phyloP scores from a whole-genome alignment of 2,888 invertebrate genomes.

The Iphiclides podalirius region DNA sequence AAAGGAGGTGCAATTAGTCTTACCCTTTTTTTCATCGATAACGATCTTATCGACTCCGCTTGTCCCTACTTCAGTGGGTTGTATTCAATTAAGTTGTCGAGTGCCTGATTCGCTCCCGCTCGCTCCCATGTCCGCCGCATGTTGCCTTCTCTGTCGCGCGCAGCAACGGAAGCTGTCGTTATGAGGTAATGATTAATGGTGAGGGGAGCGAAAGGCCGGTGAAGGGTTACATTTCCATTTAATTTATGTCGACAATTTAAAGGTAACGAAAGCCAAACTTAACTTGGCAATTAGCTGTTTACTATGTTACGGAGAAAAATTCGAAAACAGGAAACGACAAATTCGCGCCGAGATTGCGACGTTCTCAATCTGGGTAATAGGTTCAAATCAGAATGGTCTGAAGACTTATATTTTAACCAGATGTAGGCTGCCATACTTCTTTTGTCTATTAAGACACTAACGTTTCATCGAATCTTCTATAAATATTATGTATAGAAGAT shows the following conservation, averaged over 20 bases:
- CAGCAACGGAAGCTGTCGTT: conserved; percentile 65
- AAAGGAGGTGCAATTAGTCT: conserved; percentile 15
- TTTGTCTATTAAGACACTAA: too few species aligned
- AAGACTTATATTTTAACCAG: too few species aligned
- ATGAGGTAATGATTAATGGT: conserved; percentile 65
- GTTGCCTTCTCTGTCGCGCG: conserved; percentile 39
- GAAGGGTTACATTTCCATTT: conserved; percentile 34
- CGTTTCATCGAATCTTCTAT: too few species aligned
- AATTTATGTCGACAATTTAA: conserved; percentile 28
- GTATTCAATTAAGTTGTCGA: conserved; percentile 72
- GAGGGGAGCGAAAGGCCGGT: conserved; percentile 42
- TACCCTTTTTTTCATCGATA: conserved; percentile 29
- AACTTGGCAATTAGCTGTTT: background rate
- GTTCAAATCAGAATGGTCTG: too few species aligned
- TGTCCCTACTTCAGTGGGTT: conserved; percentile 44
- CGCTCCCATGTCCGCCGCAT: conserved; percentile 24
- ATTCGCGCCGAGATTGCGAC: too few species aligned
- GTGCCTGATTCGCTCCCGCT: conserved; percentile 39
- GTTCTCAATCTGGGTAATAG: too few species aligned
- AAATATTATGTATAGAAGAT: too few species aligned
- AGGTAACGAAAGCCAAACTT: conserved; percentile 18
- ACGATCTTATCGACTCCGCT: conserved; percentile 33
- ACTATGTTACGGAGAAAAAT: too few species aligned
- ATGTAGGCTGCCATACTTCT: too few species aligned
- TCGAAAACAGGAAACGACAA: too few species aligned